Percentiles rank a stretch among this genome's conserved stretches.
These are phyloP conservation scores for Phainopepla nitens DNA, from an alignment of 2,113 vertebrate species.

Conservation along the genomic window DNA sequence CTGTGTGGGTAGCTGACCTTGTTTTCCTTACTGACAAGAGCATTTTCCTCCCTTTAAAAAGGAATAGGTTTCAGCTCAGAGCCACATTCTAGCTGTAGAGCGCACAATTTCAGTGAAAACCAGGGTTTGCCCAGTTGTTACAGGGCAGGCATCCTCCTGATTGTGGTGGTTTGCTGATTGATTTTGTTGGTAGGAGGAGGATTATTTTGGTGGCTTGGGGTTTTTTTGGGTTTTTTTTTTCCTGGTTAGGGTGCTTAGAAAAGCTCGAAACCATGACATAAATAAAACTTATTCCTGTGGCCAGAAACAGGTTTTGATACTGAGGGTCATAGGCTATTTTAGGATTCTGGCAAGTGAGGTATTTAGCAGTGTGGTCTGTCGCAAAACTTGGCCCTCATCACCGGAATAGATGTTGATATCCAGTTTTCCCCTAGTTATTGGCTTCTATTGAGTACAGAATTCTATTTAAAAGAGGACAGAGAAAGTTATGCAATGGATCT, in stretches of 20 bases:
- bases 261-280: background rate
- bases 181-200: rapidly evolving
- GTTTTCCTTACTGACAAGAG: background rate
- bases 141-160: background rate
- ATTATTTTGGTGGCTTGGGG: background rate
- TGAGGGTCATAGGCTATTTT: background rate
- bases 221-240: background rate
- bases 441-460: background rate
- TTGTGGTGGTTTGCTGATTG: background rate
- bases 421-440: background rate
- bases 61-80: background rate
- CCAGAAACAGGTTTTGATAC: background rate
- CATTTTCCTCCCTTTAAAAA: background rate
- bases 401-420: background rate
- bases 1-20: background rate
- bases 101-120: background rate
- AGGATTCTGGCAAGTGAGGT: background rate
- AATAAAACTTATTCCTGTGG: background rate
- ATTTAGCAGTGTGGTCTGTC: background rate
- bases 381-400: background rate
- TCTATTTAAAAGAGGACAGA: background rate
- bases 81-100: rapidly evolving
- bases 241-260: background rate
- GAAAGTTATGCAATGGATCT: background rate
- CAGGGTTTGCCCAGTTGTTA: background rate